Base-by-base conservation (phyloP, 2,797 vertebrate species). In the Xiphorhynchus erythropygius region DNA sequence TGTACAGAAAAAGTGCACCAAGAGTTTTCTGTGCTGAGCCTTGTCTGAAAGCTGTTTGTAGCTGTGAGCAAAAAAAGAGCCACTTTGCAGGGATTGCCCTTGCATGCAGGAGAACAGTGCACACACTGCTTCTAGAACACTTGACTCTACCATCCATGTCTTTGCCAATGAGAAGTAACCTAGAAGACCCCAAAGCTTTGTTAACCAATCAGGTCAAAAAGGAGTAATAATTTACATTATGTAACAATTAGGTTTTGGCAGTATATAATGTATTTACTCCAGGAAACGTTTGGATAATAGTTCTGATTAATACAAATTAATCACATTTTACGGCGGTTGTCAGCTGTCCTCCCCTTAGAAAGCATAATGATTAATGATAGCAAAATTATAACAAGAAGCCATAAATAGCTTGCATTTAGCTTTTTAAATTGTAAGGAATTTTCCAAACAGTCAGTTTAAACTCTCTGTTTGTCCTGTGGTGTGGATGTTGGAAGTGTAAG, bases 281-380 rank as follows among this genome's bases (percentile, higher is more conserved):
- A 3, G 44, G 18, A 69, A 78, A 70, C 33, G 23, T 79, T 90
- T 94, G 55, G 10, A 53, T 91, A 82, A 60, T 46, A 70, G 65
- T 74, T 87, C 60, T 90, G 59, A 84, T 84, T 84, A 90, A 74
- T 70, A 83, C 5, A 68, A 90, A 77, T 79, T 15, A 94, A 89
- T 71, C 56, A 71, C 35, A 84, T 79, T 90, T 60, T 89, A 53
- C 27, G 69, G 44, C 84, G 18, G 3, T 65, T 92, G 60, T 90
- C 87, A 94, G 69, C 73, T 94, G 85, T 93, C 71, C 89, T 83
- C 71, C 44, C 37, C 33, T 68, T 94, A 64, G 90, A 90, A 92
- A 80, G 19, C n/a, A 79, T 64, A 90, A 47, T 88, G 77, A 91
- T 92, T 93, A 87, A 80, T 42, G 44, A 27, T 60, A 74, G 70